phyloP scores from a whole-genome alignment of 2,888 invertebrate genomes.

The Pachymerium ferrugineum region DNA sequence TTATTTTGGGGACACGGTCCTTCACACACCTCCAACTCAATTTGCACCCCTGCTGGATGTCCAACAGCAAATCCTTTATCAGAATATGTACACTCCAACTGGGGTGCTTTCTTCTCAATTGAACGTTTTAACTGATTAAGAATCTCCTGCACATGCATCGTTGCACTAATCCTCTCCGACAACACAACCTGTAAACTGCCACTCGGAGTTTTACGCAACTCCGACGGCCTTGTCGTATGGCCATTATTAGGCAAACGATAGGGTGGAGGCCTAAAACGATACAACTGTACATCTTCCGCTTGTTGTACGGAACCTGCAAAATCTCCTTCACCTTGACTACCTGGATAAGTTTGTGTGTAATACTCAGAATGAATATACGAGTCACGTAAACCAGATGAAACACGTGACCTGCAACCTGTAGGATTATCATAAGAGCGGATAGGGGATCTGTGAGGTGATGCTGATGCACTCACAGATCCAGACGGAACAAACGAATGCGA shows the following conservation, averaged over 20 bases:
- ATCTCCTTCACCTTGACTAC: background rate
- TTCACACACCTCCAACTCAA: conserved; percentile 73
- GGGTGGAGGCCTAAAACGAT: background rate
- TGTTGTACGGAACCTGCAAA: too few species aligned
- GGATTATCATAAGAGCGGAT: background rate
- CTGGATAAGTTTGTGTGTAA: conserved; percentile 38
- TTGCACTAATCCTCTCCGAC: conserved; percentile 67
- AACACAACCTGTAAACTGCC: conserved; percentile 65
- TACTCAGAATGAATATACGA: conserved; percentile 39
- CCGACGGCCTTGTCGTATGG: conserved; percentile 3
- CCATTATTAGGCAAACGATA: background rate
- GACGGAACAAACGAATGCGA: background rate
- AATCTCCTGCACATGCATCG: conserved; percentile 70
- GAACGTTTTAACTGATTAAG: conserved; percentile 69
- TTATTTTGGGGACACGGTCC: conserved; percentile 59
- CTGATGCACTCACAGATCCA: conserved; percentile 29
- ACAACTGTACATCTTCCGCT: background rate
- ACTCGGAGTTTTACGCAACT: conserved; percentile 46
- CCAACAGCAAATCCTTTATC: conserved; percentile 58
- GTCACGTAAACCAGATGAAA: conserved; percentile 36
- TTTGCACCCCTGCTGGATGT: conserved; percentile 77
- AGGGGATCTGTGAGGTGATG: conserved; percentile 12
- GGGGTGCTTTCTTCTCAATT: conserved; percentile 68
- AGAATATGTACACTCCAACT: conserved; percentile 39
- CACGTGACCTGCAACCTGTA: background rate